Evolutionary conservation across 2,888 invertebrate species (phyloP).

Genomic region (Nemotelus pantherinus): DNA sequence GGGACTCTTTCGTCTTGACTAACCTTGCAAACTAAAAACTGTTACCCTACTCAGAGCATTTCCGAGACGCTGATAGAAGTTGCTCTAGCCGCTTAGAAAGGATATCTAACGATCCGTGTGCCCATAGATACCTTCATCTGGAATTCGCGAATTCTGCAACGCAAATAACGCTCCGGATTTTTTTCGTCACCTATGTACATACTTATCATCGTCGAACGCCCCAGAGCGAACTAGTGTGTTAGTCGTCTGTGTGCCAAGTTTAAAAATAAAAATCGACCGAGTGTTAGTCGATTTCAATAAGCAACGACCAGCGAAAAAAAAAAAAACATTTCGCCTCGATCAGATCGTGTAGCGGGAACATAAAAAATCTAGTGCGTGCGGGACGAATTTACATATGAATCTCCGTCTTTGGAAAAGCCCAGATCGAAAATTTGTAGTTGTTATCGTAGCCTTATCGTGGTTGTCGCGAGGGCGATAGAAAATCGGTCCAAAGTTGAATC

Average conservation of each 20-base stretch:
- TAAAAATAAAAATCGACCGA: slow-evolving; percentile 34
- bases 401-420: background rate
- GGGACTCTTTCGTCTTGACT: too few relatives aligned
- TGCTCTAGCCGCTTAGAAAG: slow-evolving; percentile 1
- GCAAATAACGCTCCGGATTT: slow-evolving; percentile 39
- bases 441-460: background rate
- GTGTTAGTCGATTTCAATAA: slow-evolving; percentile 35
- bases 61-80: background rate
- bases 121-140: background rate
- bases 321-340: slow-evolving; percentile 8
- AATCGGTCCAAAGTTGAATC: background rate
- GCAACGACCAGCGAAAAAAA: slow-evolving; percentile 10
- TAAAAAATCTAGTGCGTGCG: slow-evolving; percentile 6
- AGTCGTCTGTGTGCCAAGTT: slow-evolving; percentile 30
- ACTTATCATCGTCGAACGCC: slow-evolving; percentile 28
- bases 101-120: background rate
- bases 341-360: background rate
- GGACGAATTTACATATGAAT: slow-evolving; percentile 25
- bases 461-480: background rate
- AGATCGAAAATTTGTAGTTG: slow-evolving; percentile 24
- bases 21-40: too few relatives aligned
- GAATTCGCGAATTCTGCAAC: slow-evolving; percentile 25
- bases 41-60: too few relatives aligned
- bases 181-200: slow-evolving; percentile 9
- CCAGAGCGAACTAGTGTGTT: slow-evolving; percentile 24